Percentiles rank a stretch among this genome's conserved stretches.
Evolutionary conservation across 2,888 invertebrate genomes (phyloP).

Genomic region (Cactoblastis cactorum): DNA sequence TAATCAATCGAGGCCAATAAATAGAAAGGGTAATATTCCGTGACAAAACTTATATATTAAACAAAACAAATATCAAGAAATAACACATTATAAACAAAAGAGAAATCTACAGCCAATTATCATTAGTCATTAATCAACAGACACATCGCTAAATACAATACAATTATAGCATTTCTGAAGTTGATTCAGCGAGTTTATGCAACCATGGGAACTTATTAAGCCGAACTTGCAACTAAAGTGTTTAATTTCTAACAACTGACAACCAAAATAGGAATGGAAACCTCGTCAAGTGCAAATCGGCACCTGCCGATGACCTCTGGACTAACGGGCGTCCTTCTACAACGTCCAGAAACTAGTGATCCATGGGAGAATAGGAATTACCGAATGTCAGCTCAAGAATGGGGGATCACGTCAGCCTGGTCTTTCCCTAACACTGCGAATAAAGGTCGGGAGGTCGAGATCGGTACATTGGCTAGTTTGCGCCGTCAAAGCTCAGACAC

Average conservation of each 20-base stretch:
- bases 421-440: conserved; percentile 55
- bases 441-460: conserved; percentile 73
- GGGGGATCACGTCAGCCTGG: conserved; percentile 41
- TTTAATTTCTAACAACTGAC: conserved; percentile 60
- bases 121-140: conserved; percentile 3
- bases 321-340: conserved; percentile 64
- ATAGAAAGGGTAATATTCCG: background rate
- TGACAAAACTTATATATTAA: background rate
- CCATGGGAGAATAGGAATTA: conserved; percentile 22
- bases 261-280: conserved; percentile 66
- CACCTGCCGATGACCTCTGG: conserved; percentile 72
- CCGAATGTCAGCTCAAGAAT: conserved; percentile 23
- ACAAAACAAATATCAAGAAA: background rate
- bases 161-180: conserved; percentile 13
- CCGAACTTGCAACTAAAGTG: conserved; percentile 43
- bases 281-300: conserved; percentile 70
- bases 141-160: background rate
- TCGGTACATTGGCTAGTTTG: conserved; percentile 58
- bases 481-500: conserved; percentile 47
- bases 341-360: conserved; percentile 32
- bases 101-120: conserved; percentile 1
- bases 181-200: conserved; percentile 21
- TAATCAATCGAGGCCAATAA: background rate
- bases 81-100: background rate
- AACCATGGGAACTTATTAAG: conserved; percentile 37